Percentiles rank a stretch among this genome's conserved stretches.
Conservation (phyloP, 2,113 vertebrate genomes). For the Phyllostomus discolor region DNA sequence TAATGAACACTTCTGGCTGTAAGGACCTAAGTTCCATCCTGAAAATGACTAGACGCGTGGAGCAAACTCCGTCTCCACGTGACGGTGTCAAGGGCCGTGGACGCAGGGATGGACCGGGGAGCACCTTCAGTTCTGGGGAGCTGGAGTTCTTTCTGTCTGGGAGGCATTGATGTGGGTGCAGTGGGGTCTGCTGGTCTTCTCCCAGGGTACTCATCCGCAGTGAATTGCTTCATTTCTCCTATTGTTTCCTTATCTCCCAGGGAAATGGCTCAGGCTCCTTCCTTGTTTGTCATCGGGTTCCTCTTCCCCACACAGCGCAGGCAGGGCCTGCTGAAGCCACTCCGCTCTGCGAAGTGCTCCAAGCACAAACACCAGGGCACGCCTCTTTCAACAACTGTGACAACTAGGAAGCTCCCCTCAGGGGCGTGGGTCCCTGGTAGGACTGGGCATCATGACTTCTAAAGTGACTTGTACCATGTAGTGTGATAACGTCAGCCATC, state of each 20-base stretch:
- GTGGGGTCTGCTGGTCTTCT: background rate
- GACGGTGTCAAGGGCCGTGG: fast-evolving
- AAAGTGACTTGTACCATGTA: fast-evolving
- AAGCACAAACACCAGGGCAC: background rate
- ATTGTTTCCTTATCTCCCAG: background rate
- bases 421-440: background rate
- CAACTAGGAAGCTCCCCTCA: background rate
- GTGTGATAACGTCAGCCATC: fast-evolving
- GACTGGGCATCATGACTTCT: fast-evolving
- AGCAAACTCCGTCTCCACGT: background rate
- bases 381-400: background rate
- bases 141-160: background rate
- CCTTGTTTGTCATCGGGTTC: background rate
- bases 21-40: conserved; percentile 37
- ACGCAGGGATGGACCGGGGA: background rate
- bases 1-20: conserved; percentile 55
- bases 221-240: background rate
- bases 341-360: background rate
- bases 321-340: background rate
- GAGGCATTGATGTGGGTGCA: background rate
- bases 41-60: background rate
- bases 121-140: background rate
- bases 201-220: background rate
- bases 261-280: background rate
- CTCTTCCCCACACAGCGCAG: background rate